Conservation (phyloP, 2,797 vertebrate genomes). For the Leuciscus waleckii region DNA sequence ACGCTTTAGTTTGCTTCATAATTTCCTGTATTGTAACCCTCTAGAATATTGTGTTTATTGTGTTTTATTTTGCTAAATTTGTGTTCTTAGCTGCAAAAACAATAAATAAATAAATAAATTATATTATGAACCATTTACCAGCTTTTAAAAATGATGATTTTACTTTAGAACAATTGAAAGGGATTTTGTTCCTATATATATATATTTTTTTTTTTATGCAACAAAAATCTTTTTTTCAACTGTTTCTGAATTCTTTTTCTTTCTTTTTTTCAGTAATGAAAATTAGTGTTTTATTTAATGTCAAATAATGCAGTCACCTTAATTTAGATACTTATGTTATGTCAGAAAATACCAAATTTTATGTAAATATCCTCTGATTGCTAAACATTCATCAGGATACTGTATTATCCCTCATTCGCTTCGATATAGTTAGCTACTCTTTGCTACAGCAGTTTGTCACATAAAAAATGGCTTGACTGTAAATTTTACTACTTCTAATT, state of each 20-base stretch:
- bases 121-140: not conserved
- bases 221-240: not conserved
- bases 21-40: not conserved
- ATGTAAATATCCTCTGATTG: not conserved
- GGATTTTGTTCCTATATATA: not conserved
- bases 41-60: not conserved
- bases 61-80: not conserved
- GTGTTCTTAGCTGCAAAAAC: not conserved
- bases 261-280: not conserved
- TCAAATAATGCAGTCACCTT: not conserved
- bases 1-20: not conserved
- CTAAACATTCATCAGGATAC: not conserved
- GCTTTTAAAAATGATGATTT: not conserved
- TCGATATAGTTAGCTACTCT: not conserved
- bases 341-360: not conserved
- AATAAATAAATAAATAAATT: too few species aligned
- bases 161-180: not conserved
- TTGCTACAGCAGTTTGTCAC: not conserved
- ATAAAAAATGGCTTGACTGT: slow-evolving; percentile 4
- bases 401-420: not conserved
- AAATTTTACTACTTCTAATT: not conserved
- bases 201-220: not conserved
- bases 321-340: not conserved
- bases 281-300: not conserved
- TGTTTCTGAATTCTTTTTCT: not conserved